These are phyloP conservation scores for Pangasius sanitwongsei DNA, from an alignment of 2,797 vertebrate species.

Conservation along the genomic window DNA sequence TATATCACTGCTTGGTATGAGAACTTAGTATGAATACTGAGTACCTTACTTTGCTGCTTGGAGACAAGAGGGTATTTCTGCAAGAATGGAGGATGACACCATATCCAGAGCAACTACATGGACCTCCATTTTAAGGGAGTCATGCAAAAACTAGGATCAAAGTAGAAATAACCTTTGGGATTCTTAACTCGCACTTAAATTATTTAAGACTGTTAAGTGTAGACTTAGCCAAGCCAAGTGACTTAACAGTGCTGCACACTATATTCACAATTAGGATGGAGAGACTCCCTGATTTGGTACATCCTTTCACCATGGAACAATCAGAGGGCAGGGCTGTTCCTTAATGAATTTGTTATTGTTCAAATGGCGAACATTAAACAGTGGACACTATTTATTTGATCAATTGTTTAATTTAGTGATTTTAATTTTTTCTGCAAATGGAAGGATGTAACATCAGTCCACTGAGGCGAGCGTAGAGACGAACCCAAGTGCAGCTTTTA, in stretches of 20 bases:
- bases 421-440: not conserved
- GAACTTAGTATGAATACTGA: not conserved
- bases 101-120: not conserved
- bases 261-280: not conserved
- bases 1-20: not conserved
- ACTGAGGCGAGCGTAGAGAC: too few species aligned
- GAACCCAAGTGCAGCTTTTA: too few species aligned
- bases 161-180: not conserved
- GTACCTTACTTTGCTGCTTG: not conserved
- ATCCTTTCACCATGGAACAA: not conserved
- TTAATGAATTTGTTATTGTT: too few species aligned
- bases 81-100: not conserved
- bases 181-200: not conserved
- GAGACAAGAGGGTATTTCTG: not conserved
- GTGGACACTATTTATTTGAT: not conserved
- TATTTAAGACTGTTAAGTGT: not conserved
- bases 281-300: not conserved
- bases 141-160: not conserved
- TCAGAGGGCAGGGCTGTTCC: not conserved
- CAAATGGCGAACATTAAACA: not conserved
- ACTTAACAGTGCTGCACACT: not conserved
- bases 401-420: not conserved
- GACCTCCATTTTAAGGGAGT: not conserved
- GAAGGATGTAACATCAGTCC: too few species aligned
- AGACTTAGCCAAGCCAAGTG: not conserved